These are phyloP conservation scores for Fulica atra DNA, from an alignment of 2,113 vertebrate genomes.

Conservation along the genomic window DNA sequence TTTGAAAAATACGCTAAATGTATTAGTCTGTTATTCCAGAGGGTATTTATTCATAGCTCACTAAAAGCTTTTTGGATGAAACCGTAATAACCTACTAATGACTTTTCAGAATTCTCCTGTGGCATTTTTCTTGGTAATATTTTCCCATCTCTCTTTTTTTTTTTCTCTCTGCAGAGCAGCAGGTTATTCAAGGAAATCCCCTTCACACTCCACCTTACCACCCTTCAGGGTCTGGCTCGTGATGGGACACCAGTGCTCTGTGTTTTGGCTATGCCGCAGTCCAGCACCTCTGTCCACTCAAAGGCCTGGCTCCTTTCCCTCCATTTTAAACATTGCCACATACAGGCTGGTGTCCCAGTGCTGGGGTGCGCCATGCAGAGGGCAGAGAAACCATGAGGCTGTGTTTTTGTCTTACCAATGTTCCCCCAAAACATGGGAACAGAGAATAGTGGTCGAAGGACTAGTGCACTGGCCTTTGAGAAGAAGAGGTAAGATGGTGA, in stretches of 20 bases:
- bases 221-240: background rate
- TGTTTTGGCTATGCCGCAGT: background rate
- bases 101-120: slow-evolving; percentile 2
- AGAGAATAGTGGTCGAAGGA: background rate
- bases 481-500: background rate
- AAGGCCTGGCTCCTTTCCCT: background rate
- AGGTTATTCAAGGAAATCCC: background rate
- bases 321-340: rapidly evolving
- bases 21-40: background rate
- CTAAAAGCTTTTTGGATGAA: slow-evolving; percentile 13
- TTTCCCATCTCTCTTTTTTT: background rate
- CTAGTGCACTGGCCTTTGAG: background rate
- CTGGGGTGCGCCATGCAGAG: background rate
- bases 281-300: background rate
- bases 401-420: background rate
- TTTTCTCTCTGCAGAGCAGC: background rate
- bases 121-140: slow-evolving; percentile 1
- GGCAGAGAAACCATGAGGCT: background rate
- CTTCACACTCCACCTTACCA: rapidly evolving
- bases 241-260: rapidly evolving
- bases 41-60: background rate
- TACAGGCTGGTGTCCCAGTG: background rate
- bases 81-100: background rate
- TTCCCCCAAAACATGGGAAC: background rate
- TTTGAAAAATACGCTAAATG: background rate